Evolutionary conservation across 2,797 vertebrate genomes (phyloP).

Genomic region (Pitangus sulphuratus): DNA sequence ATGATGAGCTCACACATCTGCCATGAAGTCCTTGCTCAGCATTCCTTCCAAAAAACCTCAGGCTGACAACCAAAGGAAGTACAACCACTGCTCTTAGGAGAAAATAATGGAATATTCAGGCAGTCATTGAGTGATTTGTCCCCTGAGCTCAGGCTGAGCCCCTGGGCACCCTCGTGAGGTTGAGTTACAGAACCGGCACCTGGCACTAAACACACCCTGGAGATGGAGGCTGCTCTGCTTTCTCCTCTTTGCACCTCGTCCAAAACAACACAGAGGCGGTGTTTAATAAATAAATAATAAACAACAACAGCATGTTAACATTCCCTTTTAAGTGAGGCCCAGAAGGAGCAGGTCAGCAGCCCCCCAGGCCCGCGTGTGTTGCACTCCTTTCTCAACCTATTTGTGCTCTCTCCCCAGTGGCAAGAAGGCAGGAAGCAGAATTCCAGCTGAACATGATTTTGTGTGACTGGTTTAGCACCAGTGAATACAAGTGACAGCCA

Average conservation of each 20-base stretch:
- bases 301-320: background rate
- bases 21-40: background rate
- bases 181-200: background rate
- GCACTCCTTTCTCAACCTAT: background rate
- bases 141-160: background rate
- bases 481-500: background rate
- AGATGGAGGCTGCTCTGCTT: rapidly evolving
- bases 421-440: background rate
- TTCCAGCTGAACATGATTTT: background rate
- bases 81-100: rapidly evolving
- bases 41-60: background rate
- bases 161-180: background rate
- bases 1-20: background rate
- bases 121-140: background rate
- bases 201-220: background rate
- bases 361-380: background rate
- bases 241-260: background rate
- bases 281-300: background rate
- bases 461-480: background rate
- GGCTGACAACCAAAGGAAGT: background rate
- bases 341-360: background rate
- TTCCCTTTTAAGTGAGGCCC: background rate
- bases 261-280: background rate
- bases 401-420: background rate
- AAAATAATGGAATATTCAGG: background rate